Evolutionary conservation across 2,888 invertebrate genomes (phyloP).

Genomic region (Patella caerulea): DNA sequence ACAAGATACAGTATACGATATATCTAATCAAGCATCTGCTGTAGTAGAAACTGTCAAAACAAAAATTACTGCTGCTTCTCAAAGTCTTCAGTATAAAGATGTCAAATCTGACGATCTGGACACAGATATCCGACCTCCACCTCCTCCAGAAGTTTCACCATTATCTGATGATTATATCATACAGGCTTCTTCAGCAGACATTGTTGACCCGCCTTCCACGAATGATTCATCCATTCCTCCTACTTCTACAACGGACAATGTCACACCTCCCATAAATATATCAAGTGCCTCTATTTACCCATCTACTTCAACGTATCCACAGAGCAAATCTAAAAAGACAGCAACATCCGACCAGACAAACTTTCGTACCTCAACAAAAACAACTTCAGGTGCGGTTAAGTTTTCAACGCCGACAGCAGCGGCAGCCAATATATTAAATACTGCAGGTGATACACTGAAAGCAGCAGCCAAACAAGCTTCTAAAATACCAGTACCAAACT

Average conservation of each 20-base stretch:
- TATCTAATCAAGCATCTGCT: conserved; percentile 46
- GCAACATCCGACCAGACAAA: neutral
- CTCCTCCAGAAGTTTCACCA: neutral
- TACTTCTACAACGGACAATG: neutral
- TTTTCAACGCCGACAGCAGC: neutral
- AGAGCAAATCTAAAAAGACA: neutral
- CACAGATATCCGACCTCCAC: neutral
- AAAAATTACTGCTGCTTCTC: conserved; percentile 26
- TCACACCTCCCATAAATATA: neutral
- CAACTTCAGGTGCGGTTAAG: neutral
- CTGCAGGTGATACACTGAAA: neutral
- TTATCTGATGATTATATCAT: conserved; percentile 29
- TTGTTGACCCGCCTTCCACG: neutral
- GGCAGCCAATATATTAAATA: neutral
- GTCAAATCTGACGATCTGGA: neutral
- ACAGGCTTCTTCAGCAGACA: conserved; percentile 16
- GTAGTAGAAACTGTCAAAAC: conserved; percentile 41
- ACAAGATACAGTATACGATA: conserved; percentile 41
- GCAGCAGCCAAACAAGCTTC: neutral
- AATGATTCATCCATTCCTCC: neutral
- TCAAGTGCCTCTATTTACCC: conserved; percentile 7
- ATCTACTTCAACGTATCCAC: conserved; percentile 1
- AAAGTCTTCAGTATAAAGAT: conserved; percentile 12
- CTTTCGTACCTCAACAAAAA: neutral
- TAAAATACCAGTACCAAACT: conserved; percentile 11